Evolutionary conservation across 2,888 invertebrate genomes (phyloP), one percentile per base, ranked within the genome.

Genomic region (Macropis europaea): DNA sequence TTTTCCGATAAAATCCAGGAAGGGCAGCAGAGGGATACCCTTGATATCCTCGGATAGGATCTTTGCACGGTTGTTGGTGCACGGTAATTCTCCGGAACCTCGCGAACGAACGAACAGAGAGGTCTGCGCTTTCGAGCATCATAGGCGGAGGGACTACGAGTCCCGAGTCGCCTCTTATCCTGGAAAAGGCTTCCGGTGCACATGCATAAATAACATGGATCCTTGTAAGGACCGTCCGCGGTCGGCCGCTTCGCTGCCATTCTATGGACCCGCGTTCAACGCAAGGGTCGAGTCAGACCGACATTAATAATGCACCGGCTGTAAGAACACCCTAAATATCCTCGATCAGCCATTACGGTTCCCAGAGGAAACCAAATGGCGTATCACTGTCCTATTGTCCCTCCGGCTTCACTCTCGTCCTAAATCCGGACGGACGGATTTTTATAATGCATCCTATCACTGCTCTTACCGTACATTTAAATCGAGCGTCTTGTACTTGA

Each of bases 321-420:
- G 77, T 87, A 84, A 87, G 82, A 85, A 86, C 82, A 77, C 81
- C 84, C 83, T 85, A 85, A 87, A 86, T 84, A 86, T 86, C 79
- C 82, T 72, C 85, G 84, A 87, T 85, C 82, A 81, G 76, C 80
- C 82, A 82, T 83, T 82, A 82, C 81, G 73, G 76, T 77, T 83
- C 86, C 84, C 85, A 28, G 64, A 79, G 84, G 86, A 80, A 61
- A 67, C 75, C 77, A 86, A 86, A 87, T 87, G 84, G 85, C 78
- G 78, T 85, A 86, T 87, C 83, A 83, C 81, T 86, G 85, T 83
- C 77, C 77, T 64, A 67, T 73, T 77, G 68, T 81, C 75, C 70
- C 76, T 45, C 32, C 64, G 70, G 74, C 7, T 43, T 15, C 52
- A n/a, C 36, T 59, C n/a, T 54, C 38, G 7, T 48, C 30, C 36